A percentile compares a stretch with the other conserved stretches of the same genome.
These are phyloP conservation scores for Eulemur rufifrons DNA, from an alignment of 2,113 vertebrate species.

Conservation along the genomic window DNA sequence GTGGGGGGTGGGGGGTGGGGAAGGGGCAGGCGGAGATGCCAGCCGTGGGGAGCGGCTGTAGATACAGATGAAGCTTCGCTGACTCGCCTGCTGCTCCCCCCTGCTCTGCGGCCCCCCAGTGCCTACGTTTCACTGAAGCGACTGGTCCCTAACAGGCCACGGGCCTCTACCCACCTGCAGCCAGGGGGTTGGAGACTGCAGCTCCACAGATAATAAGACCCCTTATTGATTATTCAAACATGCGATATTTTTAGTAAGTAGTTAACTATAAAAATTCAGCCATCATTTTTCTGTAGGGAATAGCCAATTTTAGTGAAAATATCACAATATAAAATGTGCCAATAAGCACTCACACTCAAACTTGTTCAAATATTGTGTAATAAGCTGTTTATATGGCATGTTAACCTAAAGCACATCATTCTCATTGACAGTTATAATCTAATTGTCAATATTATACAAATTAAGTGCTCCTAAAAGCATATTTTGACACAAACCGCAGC, in stretches of 20 bases:
- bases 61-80: no score
- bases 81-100: no score
- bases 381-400: background rate
- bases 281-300: background rate
- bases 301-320: background rate
- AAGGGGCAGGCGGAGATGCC: no score
- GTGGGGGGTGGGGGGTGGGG: no score
- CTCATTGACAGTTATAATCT: background rate
- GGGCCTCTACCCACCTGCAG: no score
- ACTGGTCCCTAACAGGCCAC: no score
- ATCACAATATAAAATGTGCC: background rate
- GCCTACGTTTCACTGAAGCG: no score
- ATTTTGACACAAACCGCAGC: background rate
- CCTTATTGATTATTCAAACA: background rate
- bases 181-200: no score
- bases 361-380: slow-evolving; percentile 12
- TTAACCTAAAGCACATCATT: background rate
- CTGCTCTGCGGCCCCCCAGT: no score
- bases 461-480: background rate
- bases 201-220: background rate
- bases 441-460: slow-evolving; percentile 14
- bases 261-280: background rate
- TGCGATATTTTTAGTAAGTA: background rate
- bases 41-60: no score
- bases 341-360: background rate